Base-by-base conservation (phyloP, 2,888 invertebrate genomes). In the Sphaerophoria rueppellii region DNA sequence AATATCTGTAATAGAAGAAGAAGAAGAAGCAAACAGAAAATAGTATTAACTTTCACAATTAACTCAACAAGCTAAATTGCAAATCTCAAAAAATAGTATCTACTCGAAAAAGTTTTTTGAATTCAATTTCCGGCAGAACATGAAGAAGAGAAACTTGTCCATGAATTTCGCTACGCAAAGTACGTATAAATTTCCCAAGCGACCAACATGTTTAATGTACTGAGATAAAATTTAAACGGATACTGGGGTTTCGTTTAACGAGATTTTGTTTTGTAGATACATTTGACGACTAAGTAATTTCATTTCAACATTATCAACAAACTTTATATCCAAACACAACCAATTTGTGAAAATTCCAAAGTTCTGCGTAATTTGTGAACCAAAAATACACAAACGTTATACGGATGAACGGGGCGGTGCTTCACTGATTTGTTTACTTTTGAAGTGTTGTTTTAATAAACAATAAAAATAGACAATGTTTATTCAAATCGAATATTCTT, bases 1-100 rank as follows among this genome's bases (percentile, higher is more conserved):
- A 87, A 99, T 97, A 91, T 98, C 97, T 95, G 92, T 0, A 93
- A 90, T 88, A 32, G 67, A 35, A 69, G 24, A 24, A 24, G 24
- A 24, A 24, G 2, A n/a, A n/a, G n/a, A n/a, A n/a, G n/a, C n/a
- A n/a, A 32, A 63, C 76, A 73, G 16, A 70, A 55, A 60, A 40
- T 43, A 82, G 60, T 69, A 80, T 72, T 60, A 58, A 55, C 32
- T 50, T 50, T 43, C 24, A 52, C 55, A 37, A 11, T 67, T 16
- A 52, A 40, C 12, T 52, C 16, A 82, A 61, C 34, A 72, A 43
- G 43, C 9, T 7, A 43, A 9, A 43, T 43, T 5, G 9, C 6
- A 43, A 43, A 43, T 11, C 9, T 43, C 9, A 11, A 43, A 43
- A 43, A 43, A 43, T 43, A 43, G 4, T 37, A 37, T 34, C 11